Percentiles rank a stretch among this genome's conserved stretches.
phyloP scores from a whole-genome alignment of 53 echinoderm and acorn worm species.

The Holothuria leucospilota region DNA sequence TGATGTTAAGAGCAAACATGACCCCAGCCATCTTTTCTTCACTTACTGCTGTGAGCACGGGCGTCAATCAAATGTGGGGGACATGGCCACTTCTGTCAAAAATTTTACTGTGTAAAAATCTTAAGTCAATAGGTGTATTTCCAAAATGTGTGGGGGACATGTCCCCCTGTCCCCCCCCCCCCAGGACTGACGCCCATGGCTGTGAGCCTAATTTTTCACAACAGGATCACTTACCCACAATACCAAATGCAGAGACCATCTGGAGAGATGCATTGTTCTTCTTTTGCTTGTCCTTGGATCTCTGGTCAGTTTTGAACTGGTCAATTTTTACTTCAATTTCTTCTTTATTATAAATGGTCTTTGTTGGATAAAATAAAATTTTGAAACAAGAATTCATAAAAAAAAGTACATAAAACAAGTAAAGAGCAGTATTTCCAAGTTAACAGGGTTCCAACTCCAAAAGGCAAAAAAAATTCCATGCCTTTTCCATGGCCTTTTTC shows the following conservation, averaged over 20 bases:
- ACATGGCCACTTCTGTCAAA: too few species aligned
- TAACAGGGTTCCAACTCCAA: neutral
- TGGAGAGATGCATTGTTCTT: conserved; percentile 38
- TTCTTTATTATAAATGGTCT: conserved; percentile 71
- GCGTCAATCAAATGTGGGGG: too few species aligned
- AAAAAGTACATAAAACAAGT: too few species aligned
- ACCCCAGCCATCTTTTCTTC: too few species aligned
- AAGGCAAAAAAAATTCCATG: neutral
- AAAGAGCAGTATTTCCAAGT: neutral
- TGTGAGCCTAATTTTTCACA: too few species aligned
- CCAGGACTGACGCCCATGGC: too few species aligned
- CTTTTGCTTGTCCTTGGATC: conserved; percentile 69
- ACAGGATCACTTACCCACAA: neutral
- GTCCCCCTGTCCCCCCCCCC: too few species aligned
- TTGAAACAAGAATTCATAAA: neutral
- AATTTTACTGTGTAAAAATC: too few species aligned
- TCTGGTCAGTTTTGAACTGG: conserved; percentile 13
- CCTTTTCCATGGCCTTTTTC: neutral
- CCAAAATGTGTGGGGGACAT: too few species aligned
- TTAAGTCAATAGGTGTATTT: too few species aligned
- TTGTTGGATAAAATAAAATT: neutral
- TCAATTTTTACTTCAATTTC: conserved; percentile 81
- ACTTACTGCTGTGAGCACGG: too few species aligned
- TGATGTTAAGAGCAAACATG: too few species aligned
- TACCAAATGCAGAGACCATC: conserved; percentile 74